phyloP scores from a whole-genome alignment of 2,888 invertebrate species.

The Amphipyra tragopoginis region DNA sequence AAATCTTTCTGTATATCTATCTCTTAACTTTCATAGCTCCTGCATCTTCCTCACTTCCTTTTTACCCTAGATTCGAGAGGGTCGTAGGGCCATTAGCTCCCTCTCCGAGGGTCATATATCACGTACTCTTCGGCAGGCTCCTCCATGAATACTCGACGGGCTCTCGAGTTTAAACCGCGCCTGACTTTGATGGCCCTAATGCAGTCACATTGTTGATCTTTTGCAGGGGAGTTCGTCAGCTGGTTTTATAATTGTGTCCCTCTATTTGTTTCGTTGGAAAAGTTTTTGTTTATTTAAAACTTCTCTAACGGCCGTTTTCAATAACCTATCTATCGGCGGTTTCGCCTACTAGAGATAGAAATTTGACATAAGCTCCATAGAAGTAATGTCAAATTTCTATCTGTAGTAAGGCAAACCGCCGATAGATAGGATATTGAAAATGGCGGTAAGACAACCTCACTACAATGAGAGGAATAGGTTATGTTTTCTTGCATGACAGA shows the following conservation, averaged over 20 bases:
- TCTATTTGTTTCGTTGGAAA: conserved; percentile 8
- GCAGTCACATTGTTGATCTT: conserved; percentile 53
- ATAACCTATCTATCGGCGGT: too few species aligned
- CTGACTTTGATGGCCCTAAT: conserved; percentile 65
- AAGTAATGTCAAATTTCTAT: too few species aligned
- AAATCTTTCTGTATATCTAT: conserved; percentile 2
- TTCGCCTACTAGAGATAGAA: too few species aligned
- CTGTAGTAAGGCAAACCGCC: too few species aligned
- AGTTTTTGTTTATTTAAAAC: background rate
- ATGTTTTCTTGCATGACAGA: too few species aligned
- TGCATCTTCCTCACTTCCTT: conserved; percentile 54
- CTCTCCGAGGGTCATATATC: conserved; percentile 78
- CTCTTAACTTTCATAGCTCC: conserved; percentile 27
- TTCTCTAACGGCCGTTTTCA: too few species aligned
- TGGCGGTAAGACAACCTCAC: too few species aligned
- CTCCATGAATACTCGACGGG: conserved; percentile 66
- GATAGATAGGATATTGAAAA: too few species aligned
- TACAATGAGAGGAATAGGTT: too few species aligned
- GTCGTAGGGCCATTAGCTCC: conserved; percentile 77
- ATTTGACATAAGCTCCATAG: too few species aligned
- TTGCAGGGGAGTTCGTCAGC: conserved; percentile 21
- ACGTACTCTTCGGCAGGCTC: conserved; percentile 66
- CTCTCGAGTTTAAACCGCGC: conserved; percentile 56
- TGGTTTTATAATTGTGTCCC: conserved; percentile 6
- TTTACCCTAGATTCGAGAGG: conserved; percentile 65